Conservation (phyloP, 2,888 invertebrate genomes). For the Papilio demoleus region DNA sequence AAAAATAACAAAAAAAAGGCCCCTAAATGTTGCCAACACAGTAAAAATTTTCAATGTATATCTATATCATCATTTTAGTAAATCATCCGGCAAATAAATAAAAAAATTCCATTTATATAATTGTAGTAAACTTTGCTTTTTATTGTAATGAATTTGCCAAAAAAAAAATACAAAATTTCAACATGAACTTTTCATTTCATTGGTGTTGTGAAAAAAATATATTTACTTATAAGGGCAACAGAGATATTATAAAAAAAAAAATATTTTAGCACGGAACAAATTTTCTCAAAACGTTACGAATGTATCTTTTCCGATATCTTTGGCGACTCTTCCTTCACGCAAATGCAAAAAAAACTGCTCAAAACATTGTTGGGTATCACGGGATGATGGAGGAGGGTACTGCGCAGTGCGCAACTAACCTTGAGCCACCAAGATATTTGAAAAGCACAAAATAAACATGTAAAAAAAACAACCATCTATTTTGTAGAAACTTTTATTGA, state of each 20-base stretch:
- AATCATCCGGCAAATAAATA: constrained; percentile 19
- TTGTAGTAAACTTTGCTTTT: constrained; percentile 1
- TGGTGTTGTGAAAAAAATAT: constrained; percentile 24
- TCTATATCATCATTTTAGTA: constrained; percentile 7
- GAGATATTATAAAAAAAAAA: constrained; percentile 33
- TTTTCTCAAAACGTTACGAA: constrained; percentile 4
- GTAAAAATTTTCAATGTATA: neutral
- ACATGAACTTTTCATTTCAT: constrained; percentile 4
- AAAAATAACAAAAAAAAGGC: constrained; percentile 39
- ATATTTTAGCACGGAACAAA: constrained; percentile 10
- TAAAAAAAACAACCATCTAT: neutral
- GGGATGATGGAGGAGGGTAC: no score
- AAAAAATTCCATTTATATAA: constrained; percentile 24
- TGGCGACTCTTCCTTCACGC: no score
- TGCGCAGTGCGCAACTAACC: no score
- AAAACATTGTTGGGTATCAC: no score
- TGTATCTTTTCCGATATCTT: no score
- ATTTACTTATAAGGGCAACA: constrained; percentile 9
- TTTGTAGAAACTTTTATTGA: constrained; percentile 6
- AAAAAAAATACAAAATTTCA: constrained; percentile 5
- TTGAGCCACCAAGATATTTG: no score
- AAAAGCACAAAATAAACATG: no score
- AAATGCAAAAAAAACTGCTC: no score
- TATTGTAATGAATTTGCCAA: constrained; percentile 32
- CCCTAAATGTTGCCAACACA: neutral